These are phyloP conservation scores for Pterophyllum scalare DNA, from an alignment of 2,113 vertebrate genomes.

Conservation along the genomic window DNA sequence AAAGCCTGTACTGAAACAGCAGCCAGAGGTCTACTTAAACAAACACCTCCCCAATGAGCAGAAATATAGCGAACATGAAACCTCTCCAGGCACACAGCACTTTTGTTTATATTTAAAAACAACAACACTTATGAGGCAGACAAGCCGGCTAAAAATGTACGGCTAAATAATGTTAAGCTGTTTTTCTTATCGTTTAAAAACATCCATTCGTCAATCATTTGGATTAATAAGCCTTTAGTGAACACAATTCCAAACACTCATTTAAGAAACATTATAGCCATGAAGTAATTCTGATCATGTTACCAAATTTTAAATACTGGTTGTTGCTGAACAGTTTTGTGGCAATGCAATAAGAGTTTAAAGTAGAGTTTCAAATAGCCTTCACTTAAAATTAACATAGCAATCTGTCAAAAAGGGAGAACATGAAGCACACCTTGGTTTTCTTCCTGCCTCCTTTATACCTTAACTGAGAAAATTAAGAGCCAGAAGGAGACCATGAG, in stretches of 20 bases:
- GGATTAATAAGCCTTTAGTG: neutral
- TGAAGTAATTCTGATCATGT: neutral
- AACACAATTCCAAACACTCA: neutral
- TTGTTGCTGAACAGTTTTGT: neutral
- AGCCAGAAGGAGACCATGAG: conserved; percentile 2
- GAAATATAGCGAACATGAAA: neutral
- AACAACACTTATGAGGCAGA: neutral
- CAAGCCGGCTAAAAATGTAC: neutral
- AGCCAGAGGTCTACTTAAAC: neutral
- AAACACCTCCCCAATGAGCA: neutral
- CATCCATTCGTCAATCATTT: neutral
- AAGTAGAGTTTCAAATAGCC: neutral
- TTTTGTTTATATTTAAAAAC: neutral
- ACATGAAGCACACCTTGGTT: neutral
- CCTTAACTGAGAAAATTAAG: neutral
- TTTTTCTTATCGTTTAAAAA: neutral
- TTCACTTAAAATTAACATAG: neutral
- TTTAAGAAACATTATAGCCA: neutral
- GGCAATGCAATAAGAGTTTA: neutral
- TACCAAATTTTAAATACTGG: too few relatives aligned
- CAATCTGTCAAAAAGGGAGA: neutral
- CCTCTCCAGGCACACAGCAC: neutral
- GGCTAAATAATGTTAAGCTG: neutral
- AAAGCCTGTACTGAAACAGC: neutral
- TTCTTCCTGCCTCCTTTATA: neutral